phyloP scores from a whole-genome alignment of 2,888 invertebrate genomes.

The Elysia crispata region DNA sequence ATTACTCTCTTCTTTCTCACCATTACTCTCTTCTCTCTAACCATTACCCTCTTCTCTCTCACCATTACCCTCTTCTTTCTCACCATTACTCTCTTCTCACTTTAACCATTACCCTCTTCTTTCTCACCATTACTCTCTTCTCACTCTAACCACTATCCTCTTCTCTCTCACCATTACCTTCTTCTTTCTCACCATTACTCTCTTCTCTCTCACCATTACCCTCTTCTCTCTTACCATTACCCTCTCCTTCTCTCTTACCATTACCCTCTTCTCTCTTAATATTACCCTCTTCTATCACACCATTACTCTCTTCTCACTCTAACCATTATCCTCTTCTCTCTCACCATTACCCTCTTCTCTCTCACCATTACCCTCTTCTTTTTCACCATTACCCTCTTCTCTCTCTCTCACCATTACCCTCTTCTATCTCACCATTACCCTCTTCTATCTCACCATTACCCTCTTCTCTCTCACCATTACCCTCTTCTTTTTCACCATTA shows the following conservation, averaged over 20 bases:
- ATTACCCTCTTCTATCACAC: neutral
- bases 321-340: neutral
- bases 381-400: slow-evolving; percentile 18
- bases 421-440: neutral
- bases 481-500: neutral
- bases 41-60: too few species aligned
- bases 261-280: neutral
- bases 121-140: too few species aligned
- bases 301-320: neutral
- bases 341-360: neutral
- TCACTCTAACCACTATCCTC: neutral
- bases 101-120: too few species aligned
- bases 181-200: slow-evolving; percentile 3
- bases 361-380: slow-evolving; percentile 9
- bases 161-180: neutral
- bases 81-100: too few species aligned
- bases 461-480: neutral
- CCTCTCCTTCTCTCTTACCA: too few species aligned
- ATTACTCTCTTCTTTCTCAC: too few species aligned
- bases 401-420: neutral
- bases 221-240: too few species aligned
- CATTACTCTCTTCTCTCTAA: too few species aligned
- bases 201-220: slow-evolving; percentile 1
- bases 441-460: neutral
- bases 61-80: too few species aligned